A percentile compares a stretch with the other conserved stretches of the same genome.
These are phyloP conservation scores for Pongo abelii DNA, from an alignment of 2,113 vertebrate species.

Conservation along the genomic window DNA sequence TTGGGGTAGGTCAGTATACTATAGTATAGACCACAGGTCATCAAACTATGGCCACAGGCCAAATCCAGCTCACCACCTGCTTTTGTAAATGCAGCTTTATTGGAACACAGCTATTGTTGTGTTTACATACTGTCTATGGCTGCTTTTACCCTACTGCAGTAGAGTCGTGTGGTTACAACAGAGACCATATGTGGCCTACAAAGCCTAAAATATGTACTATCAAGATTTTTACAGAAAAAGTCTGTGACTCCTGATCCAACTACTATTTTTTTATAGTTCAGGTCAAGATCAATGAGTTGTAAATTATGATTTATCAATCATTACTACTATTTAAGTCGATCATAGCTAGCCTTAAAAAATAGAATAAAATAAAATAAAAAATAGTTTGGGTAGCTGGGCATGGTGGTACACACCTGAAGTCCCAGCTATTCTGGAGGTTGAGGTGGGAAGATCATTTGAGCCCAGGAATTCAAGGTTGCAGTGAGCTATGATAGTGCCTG, in stretches of 20 bases:
- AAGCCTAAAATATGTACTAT: not conserved
- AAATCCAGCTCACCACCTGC: not conserved
- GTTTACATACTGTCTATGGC: not conserved
- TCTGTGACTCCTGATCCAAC: not conserved
- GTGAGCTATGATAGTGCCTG: not conserved
- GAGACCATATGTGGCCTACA: not conserved
- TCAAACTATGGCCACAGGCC: not conserved
- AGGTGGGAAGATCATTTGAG: not conserved
- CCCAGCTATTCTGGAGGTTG: not conserved
- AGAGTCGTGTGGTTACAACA: not conserved
- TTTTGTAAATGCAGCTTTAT: not conserved
- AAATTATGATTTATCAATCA: not conserved
- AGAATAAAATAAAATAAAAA: not conserved
- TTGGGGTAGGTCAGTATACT: not conserved
- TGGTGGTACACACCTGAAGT: not conserved
- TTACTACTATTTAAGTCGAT: not conserved
- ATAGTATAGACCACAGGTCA: not conserved
- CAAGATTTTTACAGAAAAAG: not conserved
- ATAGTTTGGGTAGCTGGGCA: not conserved
- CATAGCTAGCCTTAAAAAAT: not conserved
- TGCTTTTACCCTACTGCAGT: not conserved
- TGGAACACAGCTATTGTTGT: not conserved
- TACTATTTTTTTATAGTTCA: not conserved
- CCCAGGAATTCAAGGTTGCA: not conserved
- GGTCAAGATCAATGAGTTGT: not conserved